Conservation (phyloP, 2,888 invertebrate species). For the Cephus sareptanus region DNA sequence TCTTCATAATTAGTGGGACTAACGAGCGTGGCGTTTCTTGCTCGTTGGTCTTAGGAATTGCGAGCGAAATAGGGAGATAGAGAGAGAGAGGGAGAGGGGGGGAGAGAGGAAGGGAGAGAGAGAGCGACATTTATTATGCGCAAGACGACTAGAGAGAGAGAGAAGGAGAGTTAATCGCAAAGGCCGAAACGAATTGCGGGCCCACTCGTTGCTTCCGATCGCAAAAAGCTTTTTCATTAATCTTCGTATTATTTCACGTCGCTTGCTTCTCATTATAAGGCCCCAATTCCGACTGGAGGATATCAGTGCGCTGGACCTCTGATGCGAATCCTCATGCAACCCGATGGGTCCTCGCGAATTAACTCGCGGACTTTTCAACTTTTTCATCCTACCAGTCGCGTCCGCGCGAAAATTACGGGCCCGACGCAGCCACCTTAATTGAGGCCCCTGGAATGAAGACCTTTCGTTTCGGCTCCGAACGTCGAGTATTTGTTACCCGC, state of each 20-base stretch:
- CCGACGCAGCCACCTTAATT: background rate
- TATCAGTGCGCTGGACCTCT: background rate
- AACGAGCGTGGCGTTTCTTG: constrained; percentile 58
- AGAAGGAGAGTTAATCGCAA: background rate
- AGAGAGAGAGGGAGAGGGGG: background rate
- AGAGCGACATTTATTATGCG: background rate
- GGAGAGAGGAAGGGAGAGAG: too few relatives aligned
- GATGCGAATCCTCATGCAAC: background rate
- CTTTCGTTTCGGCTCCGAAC: background rate
- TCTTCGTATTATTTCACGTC: background rate
- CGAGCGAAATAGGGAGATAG: background rate
- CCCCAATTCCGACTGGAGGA: background rate
- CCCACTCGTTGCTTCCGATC: background rate
- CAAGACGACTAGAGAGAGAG: background rate
- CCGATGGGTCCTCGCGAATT: background rate
- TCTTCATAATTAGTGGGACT: constrained; percentile 56
- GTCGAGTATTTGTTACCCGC: background rate
- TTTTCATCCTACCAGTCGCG: background rate
- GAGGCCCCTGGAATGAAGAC: constrained; percentile 1
- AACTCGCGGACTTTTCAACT: background rate
- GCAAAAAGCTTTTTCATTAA: background rate
- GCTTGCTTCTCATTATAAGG: background rate
- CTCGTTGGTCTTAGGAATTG: constrained; percentile 19
- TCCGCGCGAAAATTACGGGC: background rate
- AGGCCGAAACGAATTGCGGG: background rate